A percentile compares a stretch with the other conserved stretches of the same genome.
Conservation (phyloP, 2,797 vertebrate species). For the Poeciliopsis gracilis region DNA sequence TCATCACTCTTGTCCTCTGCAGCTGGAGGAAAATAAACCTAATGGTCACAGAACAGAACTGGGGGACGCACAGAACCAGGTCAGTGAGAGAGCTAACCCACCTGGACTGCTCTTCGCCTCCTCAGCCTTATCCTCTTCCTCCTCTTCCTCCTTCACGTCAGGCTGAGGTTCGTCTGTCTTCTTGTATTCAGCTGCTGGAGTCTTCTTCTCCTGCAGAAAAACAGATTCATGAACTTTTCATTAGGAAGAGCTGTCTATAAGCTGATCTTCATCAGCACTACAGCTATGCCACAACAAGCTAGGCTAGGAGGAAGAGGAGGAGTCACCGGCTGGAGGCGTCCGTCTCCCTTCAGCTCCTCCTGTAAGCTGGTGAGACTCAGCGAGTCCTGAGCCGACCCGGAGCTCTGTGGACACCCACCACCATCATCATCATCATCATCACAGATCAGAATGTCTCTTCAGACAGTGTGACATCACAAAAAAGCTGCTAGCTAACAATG, state of each 20-base stretch:
- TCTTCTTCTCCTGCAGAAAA: constrained; percentile 77
- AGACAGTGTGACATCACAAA: no score
- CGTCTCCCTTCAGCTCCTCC: constrained; percentile 50
- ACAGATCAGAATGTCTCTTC: not conserved
- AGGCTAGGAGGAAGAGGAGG: constrained; percentile 17
- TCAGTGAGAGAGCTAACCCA: not conserved
- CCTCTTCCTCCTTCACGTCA: constrained; percentile 87
- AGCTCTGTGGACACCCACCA: constrained; percentile 53
- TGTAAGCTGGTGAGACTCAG: constrained; percentile 63
- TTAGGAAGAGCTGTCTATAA: no score
- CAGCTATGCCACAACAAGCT: constrained; percentile 11
- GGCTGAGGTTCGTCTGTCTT: constrained; percentile 97
- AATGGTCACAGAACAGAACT: not conserved
- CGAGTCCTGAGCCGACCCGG: constrained; percentile 51
- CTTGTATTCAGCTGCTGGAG: constrained; percentile 87
- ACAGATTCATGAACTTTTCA: not conserved
- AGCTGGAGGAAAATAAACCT: constrained; percentile 49
- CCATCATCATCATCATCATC: constrained; percentile 3
- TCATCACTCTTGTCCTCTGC: constrained; percentile 78
- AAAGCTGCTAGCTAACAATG: no score
- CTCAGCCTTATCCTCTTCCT: constrained; percentile 70
- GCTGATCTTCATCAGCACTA: constrained; percentile 6
- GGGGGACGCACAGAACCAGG: not conserved
- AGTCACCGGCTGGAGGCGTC: constrained; percentile 44
- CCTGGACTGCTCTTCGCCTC: constrained; percentile 65